Evolutionary conservation across 2,797 vertebrate genomes (phyloP).

Genomic region (Kryptopterus vitreolus): DNA sequence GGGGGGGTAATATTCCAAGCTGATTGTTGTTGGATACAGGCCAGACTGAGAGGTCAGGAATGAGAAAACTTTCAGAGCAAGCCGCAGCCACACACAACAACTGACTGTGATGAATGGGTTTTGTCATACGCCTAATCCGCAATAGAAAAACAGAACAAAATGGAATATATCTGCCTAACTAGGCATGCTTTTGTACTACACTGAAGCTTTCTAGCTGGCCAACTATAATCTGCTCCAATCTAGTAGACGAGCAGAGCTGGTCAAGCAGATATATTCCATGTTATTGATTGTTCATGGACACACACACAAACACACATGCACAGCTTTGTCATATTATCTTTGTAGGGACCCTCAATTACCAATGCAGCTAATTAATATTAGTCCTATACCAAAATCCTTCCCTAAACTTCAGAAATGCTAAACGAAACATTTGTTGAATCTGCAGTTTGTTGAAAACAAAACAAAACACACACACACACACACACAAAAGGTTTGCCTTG

Average conservation of each 20-base stretch:
- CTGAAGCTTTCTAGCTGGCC: background rate
- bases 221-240: too few relatives aligned
- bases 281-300: conserved; percentile 8
- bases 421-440: background rate
- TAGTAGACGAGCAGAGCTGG: too few relatives aligned
- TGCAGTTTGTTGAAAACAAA: background rate
- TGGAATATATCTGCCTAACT: conserved; percentile 32
- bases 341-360: background rate
- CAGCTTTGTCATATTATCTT: background rate
- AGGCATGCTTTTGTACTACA: background rate
- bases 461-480: background rate
- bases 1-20: conserved; percentile 57
- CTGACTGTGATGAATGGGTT: conserved; percentile 29
- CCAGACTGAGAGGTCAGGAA: conserved; percentile 50
- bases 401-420: background rate
- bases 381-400: background rate
- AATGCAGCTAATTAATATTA: background rate
- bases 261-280: too few relatives aligned
- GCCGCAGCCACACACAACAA: conserved; percentile 51
- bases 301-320: conserved; percentile 15
- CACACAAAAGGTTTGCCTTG: background rate
- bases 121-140: conserved; percentile 39
- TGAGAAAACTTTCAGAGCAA: conserved; percentile 44
- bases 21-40: conserved; percentile 56
- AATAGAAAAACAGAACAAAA: conserved; percentile 32